These are phyloP conservation scores for Butorides virescens DNA, from an alignment of 2,113 vertebrate species.

Conservation along the genomic window DNA sequence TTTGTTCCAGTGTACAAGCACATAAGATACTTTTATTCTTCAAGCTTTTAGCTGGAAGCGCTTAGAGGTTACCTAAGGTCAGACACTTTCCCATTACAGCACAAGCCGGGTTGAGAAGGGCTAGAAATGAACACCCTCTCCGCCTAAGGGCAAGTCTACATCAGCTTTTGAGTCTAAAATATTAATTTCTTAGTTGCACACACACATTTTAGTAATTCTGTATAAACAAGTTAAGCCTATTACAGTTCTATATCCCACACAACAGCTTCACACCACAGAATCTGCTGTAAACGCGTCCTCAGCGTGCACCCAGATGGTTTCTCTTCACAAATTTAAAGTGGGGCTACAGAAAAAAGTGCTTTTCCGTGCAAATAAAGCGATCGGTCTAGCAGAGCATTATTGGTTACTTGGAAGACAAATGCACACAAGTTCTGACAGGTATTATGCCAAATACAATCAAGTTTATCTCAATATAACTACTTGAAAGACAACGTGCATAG, in stretches of 20 bases:
- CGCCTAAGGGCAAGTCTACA: background rate
- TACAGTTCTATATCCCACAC: background rate
- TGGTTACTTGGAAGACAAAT: background rate
- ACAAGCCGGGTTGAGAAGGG: rapidly evolving
- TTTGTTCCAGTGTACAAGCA: background rate
- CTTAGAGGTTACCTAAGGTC: background rate
- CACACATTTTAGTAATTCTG: background rate
- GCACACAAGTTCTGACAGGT: background rate
- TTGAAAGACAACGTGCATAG: rapidly evolving
- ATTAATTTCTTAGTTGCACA: background rate
- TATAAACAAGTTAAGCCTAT: rapidly evolving
- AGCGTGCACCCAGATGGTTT: background rate
- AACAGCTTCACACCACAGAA: background rate
- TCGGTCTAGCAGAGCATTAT: background rate
- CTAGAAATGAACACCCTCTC: background rate
- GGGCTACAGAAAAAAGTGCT: background rate
- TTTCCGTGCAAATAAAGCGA: background rate
- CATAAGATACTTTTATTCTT: background rate
- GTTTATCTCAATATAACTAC: background rate
- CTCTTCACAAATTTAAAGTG: background rate
- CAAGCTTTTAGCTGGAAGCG: background rate
- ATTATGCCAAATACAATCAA: background rate
- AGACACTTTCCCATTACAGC: background rate
- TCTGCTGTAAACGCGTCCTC: background rate
- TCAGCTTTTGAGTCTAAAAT: background rate